Evolutionary conservation across 2,888 invertebrate species (phyloP), one percentile per base, ranked within the genome.

Genomic region (Tiliacea aurago): DNA sequence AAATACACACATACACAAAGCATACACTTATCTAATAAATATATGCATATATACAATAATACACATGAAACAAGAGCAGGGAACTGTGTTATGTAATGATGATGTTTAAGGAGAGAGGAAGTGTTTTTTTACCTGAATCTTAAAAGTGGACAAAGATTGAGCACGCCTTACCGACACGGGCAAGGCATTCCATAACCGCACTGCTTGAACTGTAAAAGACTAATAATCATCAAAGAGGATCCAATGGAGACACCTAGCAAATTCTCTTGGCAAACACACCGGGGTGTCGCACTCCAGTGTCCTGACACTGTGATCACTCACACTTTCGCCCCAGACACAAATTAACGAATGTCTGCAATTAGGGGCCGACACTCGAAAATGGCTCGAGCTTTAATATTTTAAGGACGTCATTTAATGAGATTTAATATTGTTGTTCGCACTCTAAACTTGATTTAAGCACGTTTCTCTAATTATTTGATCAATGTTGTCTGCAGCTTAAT

Each of bases 351-450:
- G 85, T 75, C 87, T 91, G 78, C 84, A 86, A 86, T 87, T 86
- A 88, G 89, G 87, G 86, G 83, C 88, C 89, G 86, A 89, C 91
- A 91, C 91, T 92, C 84, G 87, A 92, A 91, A 91, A 90, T 91
- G 84, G 86, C 86, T 89, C 81, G 83, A 86, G 85, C 86, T 88
- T 88, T 89, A 86, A 84, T 87, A 87, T 85, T 86, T 84, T 81
- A 81, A 85, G 87, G 81, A 74, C 70, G 64, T 89, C 74, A 75
- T 87, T 85, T 90, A 85, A 89, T 84, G 84, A 85, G 84, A 82
- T 84, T 84, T 87, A 82, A 85, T 87, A 80, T 83, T 84, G 86
- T 85, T 86, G 84, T 78, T 81, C 45, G 53, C 75, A 67, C 70
- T 80, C 75, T 80, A 72, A 84, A 75, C 77, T 73, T 68, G 76